Base-by-base conservation (phyloP, 2,113 vertebrate species). In the Percopsis transmontana region DNA sequence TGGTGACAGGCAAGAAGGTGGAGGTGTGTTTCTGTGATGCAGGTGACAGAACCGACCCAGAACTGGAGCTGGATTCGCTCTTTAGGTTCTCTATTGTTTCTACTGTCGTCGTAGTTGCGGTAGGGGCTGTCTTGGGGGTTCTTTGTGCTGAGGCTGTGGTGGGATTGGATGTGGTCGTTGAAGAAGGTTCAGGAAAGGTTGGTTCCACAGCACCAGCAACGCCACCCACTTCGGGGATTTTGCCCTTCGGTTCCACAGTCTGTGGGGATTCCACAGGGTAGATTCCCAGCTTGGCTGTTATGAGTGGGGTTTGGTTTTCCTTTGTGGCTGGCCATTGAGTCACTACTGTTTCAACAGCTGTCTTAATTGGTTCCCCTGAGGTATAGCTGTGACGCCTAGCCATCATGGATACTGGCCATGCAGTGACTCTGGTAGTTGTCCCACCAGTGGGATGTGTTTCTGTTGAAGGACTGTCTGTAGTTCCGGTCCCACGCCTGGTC, bases 401-500 rank as follows among this genome's bases (percentile, higher is more conserved):
- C 24, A 40, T 60, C 3, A 58, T 33, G 53, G 60, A 45, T 19
- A 53, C 7, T 3, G 38, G 47, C 42, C 0, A 13, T 15, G n/a
- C 14, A 3, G 70, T 58, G 61, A 45, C 47, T 58, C 33, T 57
- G 40, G 54, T 6, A 13, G 58, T 58, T 56, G 51, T 59, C 52
- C 23, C 69, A 39, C 50, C 77, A 64, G 67, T 72, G 2, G 68
- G 68, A 19, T 50, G 70, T 57, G 64, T 33, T 2, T 11, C 12
- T 19, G 70, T 20, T 9, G 18, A 24, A 15, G 42, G n/a, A 14
- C 6, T 24, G 20, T 62, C 13, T 14, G 72, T 20, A 19, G 40
- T 63, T 15, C 68, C 67, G 8, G 24, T 51, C 23, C 19, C 39
- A 15, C 23, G 15, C 14, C 18, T 72, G 13, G 20, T 70, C 56